These are phyloP conservation scores for Alectura lathami DNA, from an alignment of 2,113 vertebrate genomes.

Conservation along the genomic window DNA sequence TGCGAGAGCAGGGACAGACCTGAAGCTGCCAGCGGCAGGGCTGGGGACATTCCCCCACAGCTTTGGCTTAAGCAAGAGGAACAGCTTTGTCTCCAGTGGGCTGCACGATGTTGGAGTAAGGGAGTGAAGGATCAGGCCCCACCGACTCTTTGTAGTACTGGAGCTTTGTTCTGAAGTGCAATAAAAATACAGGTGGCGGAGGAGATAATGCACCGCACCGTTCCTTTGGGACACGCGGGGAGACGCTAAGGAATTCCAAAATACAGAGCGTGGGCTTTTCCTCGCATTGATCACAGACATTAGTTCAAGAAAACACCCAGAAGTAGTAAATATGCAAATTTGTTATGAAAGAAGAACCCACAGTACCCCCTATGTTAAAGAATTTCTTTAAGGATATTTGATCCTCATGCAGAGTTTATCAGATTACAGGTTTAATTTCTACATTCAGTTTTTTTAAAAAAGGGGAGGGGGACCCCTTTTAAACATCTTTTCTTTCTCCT, in stretches of 20 bases:
- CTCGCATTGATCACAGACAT: constrained; percentile 33
- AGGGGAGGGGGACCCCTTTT: neutral
- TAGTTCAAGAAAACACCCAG: constrained; percentile 61
- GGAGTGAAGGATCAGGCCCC: constrained; percentile 25
- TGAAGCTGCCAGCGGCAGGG: neutral
- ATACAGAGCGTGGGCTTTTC: neutral
- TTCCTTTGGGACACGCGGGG: constrained; percentile 32
- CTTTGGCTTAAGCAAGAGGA: neutral
- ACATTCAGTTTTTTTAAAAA: neutral
- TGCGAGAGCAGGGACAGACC: neutral
- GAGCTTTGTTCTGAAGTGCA: constrained; percentile 64
- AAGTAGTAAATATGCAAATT: constrained; percentile 67
- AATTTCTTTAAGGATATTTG: constrained; percentile 52
- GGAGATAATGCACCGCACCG: constrained; percentile 24
- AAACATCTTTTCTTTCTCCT: neutral
- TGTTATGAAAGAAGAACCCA: constrained; percentile 31
- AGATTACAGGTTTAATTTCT: constrained; percentile 28
- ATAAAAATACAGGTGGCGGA: constrained; percentile 48
- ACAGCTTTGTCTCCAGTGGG: neutral
- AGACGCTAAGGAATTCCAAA: constrained; percentile 22
- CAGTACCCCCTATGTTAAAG: neutral
- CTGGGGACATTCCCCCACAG: neutral
- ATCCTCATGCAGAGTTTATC: constrained; percentile 43
- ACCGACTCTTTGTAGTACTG: constrained; percentile 9
- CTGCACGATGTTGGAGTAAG: constrained; percentile 8